Percentiles rank a stretch among this genome's conserved stretches.
Evolutionary conservation across 2,797 vertebrate species (phyloP).

Genomic region (Hylomyscus alleni): DNA sequence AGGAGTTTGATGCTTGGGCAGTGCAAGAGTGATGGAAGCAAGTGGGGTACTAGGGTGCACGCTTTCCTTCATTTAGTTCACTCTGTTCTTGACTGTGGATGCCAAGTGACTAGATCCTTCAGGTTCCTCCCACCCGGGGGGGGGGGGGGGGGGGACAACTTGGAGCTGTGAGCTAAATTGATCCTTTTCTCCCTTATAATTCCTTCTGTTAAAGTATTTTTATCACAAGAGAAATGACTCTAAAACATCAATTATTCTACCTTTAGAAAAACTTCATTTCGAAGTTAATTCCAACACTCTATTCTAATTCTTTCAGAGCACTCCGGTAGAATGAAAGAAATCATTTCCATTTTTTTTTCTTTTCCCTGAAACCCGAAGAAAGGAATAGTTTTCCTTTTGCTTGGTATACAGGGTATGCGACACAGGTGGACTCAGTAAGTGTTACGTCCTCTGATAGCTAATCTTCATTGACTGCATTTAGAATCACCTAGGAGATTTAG

Average conservation of each 20-base stretch:
- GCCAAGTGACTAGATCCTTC: not conserved
- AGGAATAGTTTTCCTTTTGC: conserved; percentile 3
- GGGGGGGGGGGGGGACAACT: too few relatives aligned
- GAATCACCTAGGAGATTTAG: not conserved
- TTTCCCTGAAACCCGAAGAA: not conserved
- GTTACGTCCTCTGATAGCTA: not conserved
- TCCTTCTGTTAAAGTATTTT: not conserved
- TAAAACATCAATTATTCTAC: not conserved
- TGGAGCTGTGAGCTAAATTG: not conserved
- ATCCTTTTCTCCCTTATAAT: not conserved
- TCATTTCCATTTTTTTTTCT: not conserved
- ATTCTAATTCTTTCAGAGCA: conserved; percentile 19
- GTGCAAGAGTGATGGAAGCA: not conserved
- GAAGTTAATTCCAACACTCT: not conserved
- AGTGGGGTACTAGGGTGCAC: too few relatives aligned
- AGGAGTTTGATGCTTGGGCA: not conserved
- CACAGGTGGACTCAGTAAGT: not conserved
- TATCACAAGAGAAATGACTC: not conserved
- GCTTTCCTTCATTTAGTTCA: too few relatives aligned
- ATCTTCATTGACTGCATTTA: not conserved
- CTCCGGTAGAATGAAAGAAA: not conserved
- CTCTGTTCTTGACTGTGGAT: not conserved
- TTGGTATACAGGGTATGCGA: not conserved
- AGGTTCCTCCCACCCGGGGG: not conserved
- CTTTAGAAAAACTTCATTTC: not conserved